Evolutionary conservation across 2,113 vertebrate genomes (phyloP), one percentile per base, ranked within the genome.

Genomic region (Bos javanicus): DNA sequence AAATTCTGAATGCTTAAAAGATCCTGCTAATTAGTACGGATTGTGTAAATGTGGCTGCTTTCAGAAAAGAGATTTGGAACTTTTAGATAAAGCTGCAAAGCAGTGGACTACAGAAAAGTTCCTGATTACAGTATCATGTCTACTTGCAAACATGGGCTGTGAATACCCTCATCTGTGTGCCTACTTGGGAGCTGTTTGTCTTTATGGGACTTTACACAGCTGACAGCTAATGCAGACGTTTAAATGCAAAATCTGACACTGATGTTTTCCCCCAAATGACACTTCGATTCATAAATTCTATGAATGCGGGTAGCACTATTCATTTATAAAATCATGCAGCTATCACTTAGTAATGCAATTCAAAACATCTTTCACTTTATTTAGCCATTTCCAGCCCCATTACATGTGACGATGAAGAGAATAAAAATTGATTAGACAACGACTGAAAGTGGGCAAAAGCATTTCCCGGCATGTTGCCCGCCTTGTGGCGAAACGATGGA

Each of bases 211-310:
- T 97, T 94, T 92, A 57, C 74, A 67, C 80, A 90, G 64, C 84
- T 97, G 91, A 93, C 43, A 97, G 84, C 50, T 94, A 97, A 95
- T 95, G 57, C 28, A 80, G 57, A 81, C 30, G 2, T 94, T 97
- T 97, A 97, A 95, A 97, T 98, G 94, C 94, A 96, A 97, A 98
- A 94, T 97, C 90, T 83, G 91, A 90, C 96, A 95, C 95, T 88
- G 30, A 74, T 10, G 50, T 88, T 97, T 97, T 23, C 17, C 59
- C 46, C 57, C 21, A 88, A 97, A 97, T 95, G 95, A 90, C 67
- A 85, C 71, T 92, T 91, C 2, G 1, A 97, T 97, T 97, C 92
- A 96, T 94, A 97, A 97, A 96, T 95, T 85, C 92, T 33, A 56
- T 88, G 89, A 97, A 90, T 92, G 90, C 64, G 74, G 43, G 36